phyloP scores from a whole-genome alignment of 2,113 vertebrate species.

The Ploceus nigricollis region DNA sequence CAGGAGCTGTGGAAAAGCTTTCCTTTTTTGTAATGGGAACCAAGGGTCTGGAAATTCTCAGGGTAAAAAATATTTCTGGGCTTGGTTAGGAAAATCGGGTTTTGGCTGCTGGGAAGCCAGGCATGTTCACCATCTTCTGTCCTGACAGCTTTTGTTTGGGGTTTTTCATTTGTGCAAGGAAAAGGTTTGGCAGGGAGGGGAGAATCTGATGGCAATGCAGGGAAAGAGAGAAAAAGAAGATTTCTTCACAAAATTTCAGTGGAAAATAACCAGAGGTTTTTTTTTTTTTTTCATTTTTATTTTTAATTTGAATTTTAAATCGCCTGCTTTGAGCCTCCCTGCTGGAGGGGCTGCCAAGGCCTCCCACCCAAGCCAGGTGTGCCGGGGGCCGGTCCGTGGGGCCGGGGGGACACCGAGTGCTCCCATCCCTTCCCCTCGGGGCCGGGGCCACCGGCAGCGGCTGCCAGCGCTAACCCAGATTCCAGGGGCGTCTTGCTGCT shows the following conservation, averaged over 20 bases:
- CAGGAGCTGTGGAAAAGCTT: not conserved
- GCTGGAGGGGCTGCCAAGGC: not conserved
- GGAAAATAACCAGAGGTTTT: not conserved
- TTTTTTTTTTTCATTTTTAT: not conserved
- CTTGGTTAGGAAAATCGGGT: not conserved
- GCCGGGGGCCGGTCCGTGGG: not conserved
- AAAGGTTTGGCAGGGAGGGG: not conserved
- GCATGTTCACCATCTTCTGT: slow-evolving; percentile 32
- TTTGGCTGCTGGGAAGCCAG: not conserved
- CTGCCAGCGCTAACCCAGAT: slow-evolving; percentile 38
- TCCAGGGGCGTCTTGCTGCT: slow-evolving; percentile 31
- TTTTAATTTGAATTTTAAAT: not conserved
- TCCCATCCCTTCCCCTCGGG: not conserved
- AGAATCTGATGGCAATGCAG: not conserved
- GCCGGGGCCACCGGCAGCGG: not conserved
- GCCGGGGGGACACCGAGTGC: not conserved
- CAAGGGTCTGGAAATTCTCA: not conserved
- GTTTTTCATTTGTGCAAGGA: slow-evolving; percentile 26
- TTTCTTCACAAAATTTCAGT: not conserved
- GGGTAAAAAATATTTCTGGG: not conserved
- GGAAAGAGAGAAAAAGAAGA: not conserved
- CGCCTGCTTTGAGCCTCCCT: not conserved
- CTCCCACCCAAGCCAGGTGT: fast-evolving
- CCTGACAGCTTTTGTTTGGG: slow-evolving; percentile 59
- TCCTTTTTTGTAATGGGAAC: not conserved